phyloP scores from a whole-genome alignment of 2,888 invertebrate genomes.

The Achlya flavicornis region DNA sequence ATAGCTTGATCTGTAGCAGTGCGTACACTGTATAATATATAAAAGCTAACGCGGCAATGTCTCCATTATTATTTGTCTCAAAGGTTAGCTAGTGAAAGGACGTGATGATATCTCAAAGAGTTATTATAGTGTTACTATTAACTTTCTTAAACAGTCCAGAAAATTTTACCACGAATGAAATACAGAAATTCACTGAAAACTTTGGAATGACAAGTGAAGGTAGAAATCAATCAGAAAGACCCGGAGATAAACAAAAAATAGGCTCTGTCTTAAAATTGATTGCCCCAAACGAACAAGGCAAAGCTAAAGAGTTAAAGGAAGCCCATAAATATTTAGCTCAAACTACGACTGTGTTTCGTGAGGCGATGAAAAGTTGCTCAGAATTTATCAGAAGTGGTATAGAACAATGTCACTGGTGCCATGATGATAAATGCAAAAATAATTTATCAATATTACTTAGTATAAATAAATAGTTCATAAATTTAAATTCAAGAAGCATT shows the following conservation, averaged over 20 bases:
- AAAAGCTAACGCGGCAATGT: too few species aligned
- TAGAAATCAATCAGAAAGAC: neutral
- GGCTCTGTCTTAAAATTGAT: neutral
- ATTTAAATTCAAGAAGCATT: too few species aligned
- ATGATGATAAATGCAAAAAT: too few species aligned
- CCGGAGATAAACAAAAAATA: neutral
- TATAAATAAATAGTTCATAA: too few species aligned
- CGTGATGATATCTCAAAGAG: neutral
- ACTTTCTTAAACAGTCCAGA: neutral
- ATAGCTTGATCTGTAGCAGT: too few species aligned
- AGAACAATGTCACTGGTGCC: conserved; percentile 55
- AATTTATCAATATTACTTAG: too few species aligned
- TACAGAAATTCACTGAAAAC: neutral
- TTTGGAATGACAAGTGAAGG: neutral
- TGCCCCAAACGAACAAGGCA: neutral
- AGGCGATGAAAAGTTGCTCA: conserved; percentile 28
- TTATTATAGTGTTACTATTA: neutral
- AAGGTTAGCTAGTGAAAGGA: neutral
- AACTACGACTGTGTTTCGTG: neutral
- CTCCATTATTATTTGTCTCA: neutral
- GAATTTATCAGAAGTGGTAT: conserved; percentile 45
- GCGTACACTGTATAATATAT: too few species aligned
- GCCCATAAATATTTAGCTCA: too few species aligned
- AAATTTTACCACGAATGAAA: neutral
- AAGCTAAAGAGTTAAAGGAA: neutral